Evolutionary conservation across 30 jellyfish, hydroid and myxozoan species (phyloP).

Genomic region (Hydra vulgaris): DNA sequence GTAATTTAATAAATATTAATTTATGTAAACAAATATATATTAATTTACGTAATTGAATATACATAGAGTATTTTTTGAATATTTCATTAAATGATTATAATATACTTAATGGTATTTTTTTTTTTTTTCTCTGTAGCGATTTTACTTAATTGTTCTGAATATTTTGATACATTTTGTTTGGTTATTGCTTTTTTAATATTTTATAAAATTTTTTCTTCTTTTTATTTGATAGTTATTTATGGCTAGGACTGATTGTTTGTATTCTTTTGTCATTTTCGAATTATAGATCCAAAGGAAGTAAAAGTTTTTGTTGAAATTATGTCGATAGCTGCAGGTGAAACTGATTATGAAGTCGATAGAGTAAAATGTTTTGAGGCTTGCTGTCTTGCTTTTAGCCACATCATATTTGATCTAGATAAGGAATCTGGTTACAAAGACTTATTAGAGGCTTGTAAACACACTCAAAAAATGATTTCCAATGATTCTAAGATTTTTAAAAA

Average conservation of each 20-base stretch:
- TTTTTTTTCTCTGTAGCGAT: no score
- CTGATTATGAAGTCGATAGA: slow-evolving; percentile 57
- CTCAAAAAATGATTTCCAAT: slow-evolving; percentile 1
- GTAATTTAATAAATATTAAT: no score
- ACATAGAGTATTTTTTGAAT: no score
- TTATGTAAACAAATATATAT: no score
- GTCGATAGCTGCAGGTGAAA: slow-evolving; percentile 74
- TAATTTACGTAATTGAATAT: no score
- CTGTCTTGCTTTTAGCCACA: slow-evolving; percentile 48
- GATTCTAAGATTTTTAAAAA: slow-evolving; percentile 32
- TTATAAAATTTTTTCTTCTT: no score
- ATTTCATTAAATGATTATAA: no score
- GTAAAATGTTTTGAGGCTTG: slow-evolving; percentile 48
- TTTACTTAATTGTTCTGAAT: no score
- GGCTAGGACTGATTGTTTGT: background rate
- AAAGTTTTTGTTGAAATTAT: slow-evolving; percentile 61
- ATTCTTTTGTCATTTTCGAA: background rate
- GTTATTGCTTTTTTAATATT: no score
- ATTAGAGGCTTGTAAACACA: slow-evolving; percentile 23
- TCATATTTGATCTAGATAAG: slow-evolving; percentile 27
- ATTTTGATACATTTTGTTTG: no score
- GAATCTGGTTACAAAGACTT: slow-evolving; percentile 41
- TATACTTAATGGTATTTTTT: no score
- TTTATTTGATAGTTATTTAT: no score
- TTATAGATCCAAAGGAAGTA: slow-evolving; percentile 48